These are phyloP conservation scores for Kuschelorhynchus macadamiae DNA, from an alignment of 2,888 invertebrate species.

Conservation along the genomic window DNA sequence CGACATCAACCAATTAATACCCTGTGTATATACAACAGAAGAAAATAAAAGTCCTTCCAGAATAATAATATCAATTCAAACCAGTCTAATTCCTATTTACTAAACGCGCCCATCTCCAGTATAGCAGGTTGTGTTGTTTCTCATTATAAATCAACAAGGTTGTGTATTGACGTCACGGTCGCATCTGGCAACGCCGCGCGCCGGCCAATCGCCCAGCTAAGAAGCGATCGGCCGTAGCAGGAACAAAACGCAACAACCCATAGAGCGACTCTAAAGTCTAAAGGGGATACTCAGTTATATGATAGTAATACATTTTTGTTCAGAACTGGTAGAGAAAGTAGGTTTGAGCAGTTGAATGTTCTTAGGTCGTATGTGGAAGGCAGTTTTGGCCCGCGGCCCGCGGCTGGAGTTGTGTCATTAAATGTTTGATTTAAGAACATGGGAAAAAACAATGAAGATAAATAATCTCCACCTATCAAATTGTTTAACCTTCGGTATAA, in stretches of 20 bases:
- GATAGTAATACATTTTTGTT: conserved; percentile 64
- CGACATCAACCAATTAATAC: no score
- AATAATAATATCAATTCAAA: no score
- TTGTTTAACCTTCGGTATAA: no score
- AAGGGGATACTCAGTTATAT: conserved; percentile 66
- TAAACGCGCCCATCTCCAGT: conserved; percentile 26
- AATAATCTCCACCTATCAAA: no score
- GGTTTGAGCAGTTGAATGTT: conserved; percentile 37
- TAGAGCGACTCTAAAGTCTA: conserved; percentile 56
- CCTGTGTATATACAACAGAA: no score
- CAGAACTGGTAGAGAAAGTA: conserved; percentile 62
- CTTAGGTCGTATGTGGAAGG: conserved; percentile 39
- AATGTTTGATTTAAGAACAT: neutral
- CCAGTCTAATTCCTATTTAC: conserved; percentile 21
- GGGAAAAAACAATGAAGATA: neutral
- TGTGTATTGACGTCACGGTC: conserved; percentile 63
- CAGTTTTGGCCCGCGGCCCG: neutral
- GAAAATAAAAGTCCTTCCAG: no score
- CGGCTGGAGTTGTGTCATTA: neutral
- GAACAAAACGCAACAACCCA: conserved; percentile 33
- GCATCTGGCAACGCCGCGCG: conserved; percentile 63
- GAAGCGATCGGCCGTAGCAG: conserved; percentile 38
- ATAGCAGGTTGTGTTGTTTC: conserved; percentile 66
- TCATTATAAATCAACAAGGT: conserved; percentile 69
- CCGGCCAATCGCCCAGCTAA: conserved; percentile 58